Evolutionary conservation across 2,113 vertebrate species (phyloP).

Genomic region (Tachycineta bicolor): DNA sequence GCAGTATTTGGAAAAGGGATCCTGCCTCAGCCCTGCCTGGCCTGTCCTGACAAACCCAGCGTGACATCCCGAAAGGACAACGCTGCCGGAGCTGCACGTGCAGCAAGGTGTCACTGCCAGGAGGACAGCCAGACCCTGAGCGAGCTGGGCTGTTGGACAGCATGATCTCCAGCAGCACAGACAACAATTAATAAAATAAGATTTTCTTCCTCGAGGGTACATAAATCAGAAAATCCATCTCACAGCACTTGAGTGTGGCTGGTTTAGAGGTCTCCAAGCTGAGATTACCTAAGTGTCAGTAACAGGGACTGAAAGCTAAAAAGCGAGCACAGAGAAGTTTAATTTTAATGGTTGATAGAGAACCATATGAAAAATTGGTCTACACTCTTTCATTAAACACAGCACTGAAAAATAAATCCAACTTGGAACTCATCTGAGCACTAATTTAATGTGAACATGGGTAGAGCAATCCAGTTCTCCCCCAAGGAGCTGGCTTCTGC

Average conservation of each 20-base stretch:
- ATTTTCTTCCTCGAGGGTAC: background rate
- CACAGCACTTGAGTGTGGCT: accelerated
- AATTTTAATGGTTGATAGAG: background rate
- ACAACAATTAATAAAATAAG: background rate
- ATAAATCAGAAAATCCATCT: background rate
- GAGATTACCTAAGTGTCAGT: background rate
- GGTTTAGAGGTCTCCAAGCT: background rate
- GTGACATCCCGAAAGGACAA: accelerated
- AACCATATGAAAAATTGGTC: background rate
- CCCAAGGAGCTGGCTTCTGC: background rate
- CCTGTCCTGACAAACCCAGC: background rate
- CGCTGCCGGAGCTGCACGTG: background rate
- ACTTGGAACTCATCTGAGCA: background rate
- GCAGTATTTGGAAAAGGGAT: background rate
- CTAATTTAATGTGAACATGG: background rate
- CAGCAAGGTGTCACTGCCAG: background rate
- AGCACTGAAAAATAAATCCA: background rate
- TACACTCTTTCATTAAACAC: background rate
- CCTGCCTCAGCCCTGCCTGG: background rate
- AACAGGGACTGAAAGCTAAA: background rate
- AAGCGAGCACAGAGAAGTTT: background rate
- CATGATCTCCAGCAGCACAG: background rate
- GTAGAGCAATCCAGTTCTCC: background rate
- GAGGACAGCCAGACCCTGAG: background rate
- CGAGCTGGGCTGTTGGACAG: background rate